phyloP scores from a whole-genome alignment of 2,113 vertebrate species.

The Platysteira castanea region DNA sequence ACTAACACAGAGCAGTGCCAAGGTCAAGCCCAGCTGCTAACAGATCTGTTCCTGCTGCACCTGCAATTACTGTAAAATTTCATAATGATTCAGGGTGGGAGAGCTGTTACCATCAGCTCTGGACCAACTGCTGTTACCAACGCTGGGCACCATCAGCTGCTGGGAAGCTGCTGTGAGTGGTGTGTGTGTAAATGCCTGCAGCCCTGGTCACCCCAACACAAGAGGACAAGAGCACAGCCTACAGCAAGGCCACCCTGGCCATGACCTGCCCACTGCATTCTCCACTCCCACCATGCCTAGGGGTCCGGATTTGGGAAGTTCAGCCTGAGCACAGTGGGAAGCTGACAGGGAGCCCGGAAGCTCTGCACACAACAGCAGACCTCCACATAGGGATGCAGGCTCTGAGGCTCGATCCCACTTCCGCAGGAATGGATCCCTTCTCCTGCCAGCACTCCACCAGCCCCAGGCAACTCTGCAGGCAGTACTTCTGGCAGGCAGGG shows the following conservation, averaged over 20 bases:
- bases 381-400: background rate
- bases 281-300: background rate
- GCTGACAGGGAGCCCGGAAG: background rate
- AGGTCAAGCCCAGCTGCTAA: background rate
- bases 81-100: background rate
- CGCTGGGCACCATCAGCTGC: background rate
- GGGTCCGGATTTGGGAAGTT: background rate
- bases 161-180: background rate
- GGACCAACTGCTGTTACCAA: background rate
- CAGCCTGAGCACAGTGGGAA: background rate
- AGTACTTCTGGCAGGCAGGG: background rate
- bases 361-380: background rate
- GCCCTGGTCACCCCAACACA: background rate
- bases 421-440: background rate
- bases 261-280: background rate
- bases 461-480: background rate
- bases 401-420: background rate
- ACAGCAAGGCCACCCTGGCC: background rate
- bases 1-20: rapidly evolving
- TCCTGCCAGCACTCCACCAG: background rate
- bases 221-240: background rate
- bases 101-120: background rate
- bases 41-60: background rate
- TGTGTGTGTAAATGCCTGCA: background rate
- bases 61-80: background rate